phyloP scores from a whole-genome alignment of 2,113 vertebrate genomes.

The Cyprinodon variegatus region DNA sequence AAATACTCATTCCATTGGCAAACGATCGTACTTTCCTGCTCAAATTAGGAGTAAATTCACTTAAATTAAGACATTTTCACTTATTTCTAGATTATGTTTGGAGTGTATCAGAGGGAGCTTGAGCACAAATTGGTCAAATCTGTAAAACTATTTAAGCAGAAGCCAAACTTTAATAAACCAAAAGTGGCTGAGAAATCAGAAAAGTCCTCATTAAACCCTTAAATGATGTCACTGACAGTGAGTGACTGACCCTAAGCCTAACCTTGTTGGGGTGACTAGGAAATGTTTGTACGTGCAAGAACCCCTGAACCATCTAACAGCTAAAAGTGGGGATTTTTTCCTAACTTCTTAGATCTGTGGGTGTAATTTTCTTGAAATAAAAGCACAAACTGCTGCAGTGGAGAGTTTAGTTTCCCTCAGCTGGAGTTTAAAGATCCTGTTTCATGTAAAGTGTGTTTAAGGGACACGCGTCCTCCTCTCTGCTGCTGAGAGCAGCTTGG shows the following conservation, averaged over 20 bases:
- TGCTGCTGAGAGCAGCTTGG: conserved; percentile 12
- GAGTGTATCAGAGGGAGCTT: too few species aligned
- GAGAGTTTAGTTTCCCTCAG: conserved; percentile 10
- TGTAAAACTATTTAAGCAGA: too few species aligned
- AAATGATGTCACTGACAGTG: too few species aligned
- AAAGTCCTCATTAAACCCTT: too few species aligned
- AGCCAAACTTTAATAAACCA: not conserved
- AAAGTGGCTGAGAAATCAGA: not conserved
- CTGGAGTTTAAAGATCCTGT: conserved; percentile 25
- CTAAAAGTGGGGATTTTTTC: not conserved
- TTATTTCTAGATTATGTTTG: too few species aligned
- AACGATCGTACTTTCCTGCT: too few species aligned
- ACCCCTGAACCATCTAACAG: not conserved
- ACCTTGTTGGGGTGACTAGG: not conserved
- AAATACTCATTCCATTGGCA: too few species aligned
- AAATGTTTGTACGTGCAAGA: not conserved
- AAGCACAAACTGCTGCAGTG: not conserved
- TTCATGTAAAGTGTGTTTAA: conserved; percentile 4
- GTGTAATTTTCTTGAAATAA: not conserved
- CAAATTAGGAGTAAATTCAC: too few species aligned
- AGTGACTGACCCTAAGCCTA: too few species aligned
- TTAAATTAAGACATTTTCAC: too few species aligned
- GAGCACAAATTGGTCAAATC: too few species aligned
- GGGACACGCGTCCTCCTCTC: not conserved
- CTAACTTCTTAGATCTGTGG: not conserved